A percentile compares a stretch with the other conserved stretches of the same genome.
These are phyloP conservation scores for Mythimna pallens DNA, from an alignment of 2,888 invertebrate species.

Conservation along the genomic window DNA sequence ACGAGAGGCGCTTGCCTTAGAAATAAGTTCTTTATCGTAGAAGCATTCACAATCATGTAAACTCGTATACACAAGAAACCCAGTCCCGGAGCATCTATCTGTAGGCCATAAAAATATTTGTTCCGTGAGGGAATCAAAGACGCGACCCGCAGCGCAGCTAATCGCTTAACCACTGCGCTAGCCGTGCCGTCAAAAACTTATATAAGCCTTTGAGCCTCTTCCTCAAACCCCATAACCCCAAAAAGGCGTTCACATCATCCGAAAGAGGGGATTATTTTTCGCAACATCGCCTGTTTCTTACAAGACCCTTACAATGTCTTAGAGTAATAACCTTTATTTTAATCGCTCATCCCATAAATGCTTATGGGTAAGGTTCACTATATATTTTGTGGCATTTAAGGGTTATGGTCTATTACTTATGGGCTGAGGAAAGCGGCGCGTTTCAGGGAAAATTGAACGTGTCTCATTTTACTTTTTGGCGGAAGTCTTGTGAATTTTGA, in stretches of 20 bases:
- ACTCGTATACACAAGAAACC: too few species aligned
- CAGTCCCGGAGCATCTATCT: too few species aligned
- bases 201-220: not conserved
- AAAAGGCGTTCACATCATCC: conserved; percentile 6
- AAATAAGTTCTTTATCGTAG: too few species aligned
- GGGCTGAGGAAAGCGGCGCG: not conserved
- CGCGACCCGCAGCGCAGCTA: too few species aligned
- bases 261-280: conserved; percentile 37
- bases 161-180: too few species aligned
- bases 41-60: too few species aligned
- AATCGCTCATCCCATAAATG: conserved; percentile 59
- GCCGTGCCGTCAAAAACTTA: not conserved
- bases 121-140: too few species aligned
- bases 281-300: conserved; percentile 31
- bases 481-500: not conserved
- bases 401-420: conserved; percentile 54
- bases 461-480: conserved; percentile 20
- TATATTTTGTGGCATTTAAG: conserved; percentile 57
- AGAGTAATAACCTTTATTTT: conserved; percentile 58
- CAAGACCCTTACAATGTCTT: conserved; percentile 49
- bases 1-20: too few species aligned
- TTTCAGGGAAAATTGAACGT: conserved; percentile 11
- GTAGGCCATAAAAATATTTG: too few species aligned
- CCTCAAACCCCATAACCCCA: not conserved
- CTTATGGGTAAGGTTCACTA: conserved; percentile 47